These are phyloP conservation scores for Diglossa brunneiventris DNA, from an alignment of 2,113 vertebrate species.

Conservation along the genomic window DNA sequence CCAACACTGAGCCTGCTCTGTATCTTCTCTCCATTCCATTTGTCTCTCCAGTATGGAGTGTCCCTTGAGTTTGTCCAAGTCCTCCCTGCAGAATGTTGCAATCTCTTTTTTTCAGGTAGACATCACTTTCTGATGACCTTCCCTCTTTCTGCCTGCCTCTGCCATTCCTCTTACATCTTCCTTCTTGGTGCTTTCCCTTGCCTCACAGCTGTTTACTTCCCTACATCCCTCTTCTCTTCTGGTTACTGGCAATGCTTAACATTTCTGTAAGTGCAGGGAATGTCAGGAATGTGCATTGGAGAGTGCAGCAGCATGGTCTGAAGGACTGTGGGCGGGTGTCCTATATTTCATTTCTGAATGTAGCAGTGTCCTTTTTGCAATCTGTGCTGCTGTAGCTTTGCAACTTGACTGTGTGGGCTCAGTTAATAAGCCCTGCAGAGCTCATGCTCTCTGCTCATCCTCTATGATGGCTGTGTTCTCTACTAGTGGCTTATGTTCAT, in stretches of 20 bases:
- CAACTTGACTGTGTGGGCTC: not conserved
- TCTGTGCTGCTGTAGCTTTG: not conserved
- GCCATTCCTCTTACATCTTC: not conserved
- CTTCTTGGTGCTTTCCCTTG: not conserved
- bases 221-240: not conserved
- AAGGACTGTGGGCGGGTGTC: conserved; percentile 5
- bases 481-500: not conserved
- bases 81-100: not conserved
- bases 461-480: not conserved
- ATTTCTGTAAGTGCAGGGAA: not conserved
- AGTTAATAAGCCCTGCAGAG: not conserved
- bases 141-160: not conserved
- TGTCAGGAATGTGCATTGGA: not conserved
- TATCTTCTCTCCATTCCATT: not conserved
- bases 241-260: not conserved
- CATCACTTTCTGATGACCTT: not conserved
- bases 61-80: not conserved
- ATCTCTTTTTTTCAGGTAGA: not conserved
- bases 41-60: not conserved
- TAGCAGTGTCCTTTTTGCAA: conserved; percentile 9
- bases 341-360: conserved; percentile 1
- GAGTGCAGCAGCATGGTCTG: conserved; percentile 26
- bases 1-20: not conserved
- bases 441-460: not conserved
- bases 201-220: not conserved